Base-by-base conservation (phyloP, 2,113 vertebrate species). In the Lipophrys pholis region DNA sequence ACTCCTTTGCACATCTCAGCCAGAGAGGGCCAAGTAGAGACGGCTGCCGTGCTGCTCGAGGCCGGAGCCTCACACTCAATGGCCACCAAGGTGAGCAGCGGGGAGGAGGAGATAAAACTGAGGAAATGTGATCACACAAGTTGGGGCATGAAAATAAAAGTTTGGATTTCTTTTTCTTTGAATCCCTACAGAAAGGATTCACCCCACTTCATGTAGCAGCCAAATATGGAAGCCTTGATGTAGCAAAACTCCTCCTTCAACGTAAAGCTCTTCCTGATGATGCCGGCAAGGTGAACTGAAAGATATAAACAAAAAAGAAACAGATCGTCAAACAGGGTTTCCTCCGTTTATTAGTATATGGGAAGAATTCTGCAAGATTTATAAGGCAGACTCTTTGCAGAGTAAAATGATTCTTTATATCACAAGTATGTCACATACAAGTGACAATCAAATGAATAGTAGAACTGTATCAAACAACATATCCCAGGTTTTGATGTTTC, bases 1-100 rank as follows among this genome's bases (percentile, higher is more conserved):
- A 99, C 97, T 0, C 97, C 98, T 0, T 92, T 99, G 63, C 97
- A 99, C 87, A 99, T 99, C 85, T 97, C 97, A 3, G 97, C 98
- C 75, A 89, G 98, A 0, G 98, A 99, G 87, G 97, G 97, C 5
- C 98, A 99, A 87, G 93, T 98, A 0, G 98, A 99, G 3, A 97
- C 97, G 0, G 96, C 97, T 0, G 96, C 97, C 0, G 95, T 99
- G 75, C 94, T 99, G 15, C 83, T 99, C 11, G 97, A 99, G 89
- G 97, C 97, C 0, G 97, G 97, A 7, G 98, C 98, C 50, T 96
- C 96, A 0, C 97, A 99, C 86, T 98, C 98, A 40, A 90, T 97
- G 69, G 94, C 96, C 65, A 99, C 98, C 50, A 99, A 99, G 94
- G 98, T 92, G 15, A 75, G 71, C 3, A 39, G 51, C 41, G 30